Conservation (phyloP, 2,113 vertebrate genomes). For the Zeus faber region DNA sequence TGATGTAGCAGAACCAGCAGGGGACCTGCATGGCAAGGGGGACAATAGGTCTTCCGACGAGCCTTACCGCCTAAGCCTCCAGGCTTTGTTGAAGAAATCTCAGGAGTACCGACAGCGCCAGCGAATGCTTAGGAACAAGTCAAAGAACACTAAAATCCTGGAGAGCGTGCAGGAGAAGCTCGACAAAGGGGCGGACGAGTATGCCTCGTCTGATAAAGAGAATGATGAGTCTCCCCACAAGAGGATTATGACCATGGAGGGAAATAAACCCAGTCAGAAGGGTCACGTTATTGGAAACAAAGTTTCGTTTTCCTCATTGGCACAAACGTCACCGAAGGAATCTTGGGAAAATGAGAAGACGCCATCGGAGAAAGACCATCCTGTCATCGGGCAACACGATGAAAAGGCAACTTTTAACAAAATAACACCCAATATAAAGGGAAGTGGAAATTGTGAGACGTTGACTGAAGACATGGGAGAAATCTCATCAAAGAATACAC, state of each 20-base stretch:
- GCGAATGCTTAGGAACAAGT: conserved; percentile 62
- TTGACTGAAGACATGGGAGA: conserved; percentile 2
- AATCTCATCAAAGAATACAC: conserved; percentile 20
- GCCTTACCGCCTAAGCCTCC: conserved; percentile 65
- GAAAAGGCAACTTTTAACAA: background rate
- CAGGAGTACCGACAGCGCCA: conserved; percentile 70
- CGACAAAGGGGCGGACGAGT: conserved; percentile 35
- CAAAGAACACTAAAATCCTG: conserved; percentile 51
- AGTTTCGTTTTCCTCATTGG: background rate
- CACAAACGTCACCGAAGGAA: conserved; percentile 24
- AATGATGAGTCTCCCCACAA: conserved; percentile 50
- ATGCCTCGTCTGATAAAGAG: conserved; percentile 70
- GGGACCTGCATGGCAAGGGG: conserved; percentile 3
- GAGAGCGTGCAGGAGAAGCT: conserved; percentile 45
- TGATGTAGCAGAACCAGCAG: conserved; percentile 13
- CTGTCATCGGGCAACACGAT: background rate
- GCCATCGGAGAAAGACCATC: background rate
- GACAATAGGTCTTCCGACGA: conserved; percentile 25
- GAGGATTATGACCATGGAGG: conserved; percentile 16
- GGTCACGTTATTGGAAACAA: conserved; percentile 6
- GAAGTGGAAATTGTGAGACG: conserved; percentile 3
- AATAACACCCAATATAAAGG: conserved; percentile 14
- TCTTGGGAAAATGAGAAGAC: conserved; percentile 15
- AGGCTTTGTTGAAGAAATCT: conserved; percentile 74
- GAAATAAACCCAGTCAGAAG: conserved; percentile 41